Evolutionary conservation across 2,113 vertebrate species (phyloP).

Genomic region (Azemiops feae): DNA sequence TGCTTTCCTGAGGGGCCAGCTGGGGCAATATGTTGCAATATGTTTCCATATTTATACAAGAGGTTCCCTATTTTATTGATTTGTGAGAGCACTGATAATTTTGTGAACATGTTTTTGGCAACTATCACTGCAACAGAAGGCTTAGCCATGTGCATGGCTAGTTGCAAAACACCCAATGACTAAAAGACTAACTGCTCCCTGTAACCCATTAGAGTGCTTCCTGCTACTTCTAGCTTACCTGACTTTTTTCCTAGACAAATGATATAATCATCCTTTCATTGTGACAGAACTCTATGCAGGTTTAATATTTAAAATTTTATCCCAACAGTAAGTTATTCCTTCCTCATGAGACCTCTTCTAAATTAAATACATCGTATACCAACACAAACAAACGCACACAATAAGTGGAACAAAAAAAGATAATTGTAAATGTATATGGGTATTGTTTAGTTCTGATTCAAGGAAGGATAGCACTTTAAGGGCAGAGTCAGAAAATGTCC

Average conservation of each 20-base stretch:
- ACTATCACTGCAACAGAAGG: background rate
- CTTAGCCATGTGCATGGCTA: background rate
- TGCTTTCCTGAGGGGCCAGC: no score
- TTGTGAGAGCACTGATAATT: background rate
- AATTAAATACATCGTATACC: background rate
- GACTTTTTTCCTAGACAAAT: background rate
- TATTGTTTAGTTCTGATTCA: background rate
- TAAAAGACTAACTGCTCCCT: background rate
- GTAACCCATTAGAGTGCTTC: background rate
- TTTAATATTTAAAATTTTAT: background rate
- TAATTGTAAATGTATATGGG: background rate
- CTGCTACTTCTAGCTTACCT: background rate
- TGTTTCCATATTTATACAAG: background rate
- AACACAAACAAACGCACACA: background rate
- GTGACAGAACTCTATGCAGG: background rate
- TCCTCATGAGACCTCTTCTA: background rate
- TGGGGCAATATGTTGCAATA: background rate
- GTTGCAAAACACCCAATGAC: background rate
- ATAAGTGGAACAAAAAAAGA: background rate
- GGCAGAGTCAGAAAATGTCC: background rate
- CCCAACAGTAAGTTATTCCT: background rate
- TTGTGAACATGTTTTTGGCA: background rate
- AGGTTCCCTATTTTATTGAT: background rate
- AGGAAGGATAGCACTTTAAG: background rate
- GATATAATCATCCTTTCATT: background rate